phyloP scores from a whole-genome alignment of 2,797 vertebrate genomes.

The Brachyalestes nurse region DNA sequence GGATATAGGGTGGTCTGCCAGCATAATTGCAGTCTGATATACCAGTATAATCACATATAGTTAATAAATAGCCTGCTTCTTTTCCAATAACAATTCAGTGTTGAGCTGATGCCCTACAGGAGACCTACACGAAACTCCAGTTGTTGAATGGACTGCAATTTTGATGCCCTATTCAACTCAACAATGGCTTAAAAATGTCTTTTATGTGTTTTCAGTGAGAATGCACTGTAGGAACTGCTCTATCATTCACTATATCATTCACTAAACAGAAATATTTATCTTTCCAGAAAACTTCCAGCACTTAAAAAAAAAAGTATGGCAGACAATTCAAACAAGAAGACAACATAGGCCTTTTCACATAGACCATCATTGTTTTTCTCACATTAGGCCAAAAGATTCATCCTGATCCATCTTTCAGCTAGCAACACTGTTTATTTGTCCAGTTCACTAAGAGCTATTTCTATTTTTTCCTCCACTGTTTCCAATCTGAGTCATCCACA shows the following conservation, averaged over 20 bases:
- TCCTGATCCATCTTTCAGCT: not conserved
- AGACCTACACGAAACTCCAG: conserved; percentile 6
- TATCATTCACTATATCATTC: not conserved
- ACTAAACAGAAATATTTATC: not conserved
- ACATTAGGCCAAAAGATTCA: not conserved
- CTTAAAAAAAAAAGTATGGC: not conserved
- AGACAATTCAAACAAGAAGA: no score
- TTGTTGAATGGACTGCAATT: conserved; percentile 21
- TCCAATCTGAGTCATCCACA: no score
- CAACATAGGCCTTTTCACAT: not conserved
- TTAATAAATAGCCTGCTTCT: not conserved
- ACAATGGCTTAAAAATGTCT: conserved; percentile 27
- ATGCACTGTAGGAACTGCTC: not conserved
- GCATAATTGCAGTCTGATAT: not conserved
- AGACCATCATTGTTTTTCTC: not conserved
- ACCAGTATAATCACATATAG: not conserved
- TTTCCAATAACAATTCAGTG: not conserved
- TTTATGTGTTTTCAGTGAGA: conserved; percentile 14
- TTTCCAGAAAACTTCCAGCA: not conserved
- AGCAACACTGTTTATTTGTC: not conserved
- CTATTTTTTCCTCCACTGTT: no score
- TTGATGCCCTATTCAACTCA: conserved; percentile 18
- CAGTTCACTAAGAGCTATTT: not conserved
- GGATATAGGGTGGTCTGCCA: not conserved
- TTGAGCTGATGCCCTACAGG: not conserved